These are phyloP conservation scores for Thelaira solivaga DNA, from an alignment of 2,888 invertebrate species.

Conservation along the genomic window DNA sequence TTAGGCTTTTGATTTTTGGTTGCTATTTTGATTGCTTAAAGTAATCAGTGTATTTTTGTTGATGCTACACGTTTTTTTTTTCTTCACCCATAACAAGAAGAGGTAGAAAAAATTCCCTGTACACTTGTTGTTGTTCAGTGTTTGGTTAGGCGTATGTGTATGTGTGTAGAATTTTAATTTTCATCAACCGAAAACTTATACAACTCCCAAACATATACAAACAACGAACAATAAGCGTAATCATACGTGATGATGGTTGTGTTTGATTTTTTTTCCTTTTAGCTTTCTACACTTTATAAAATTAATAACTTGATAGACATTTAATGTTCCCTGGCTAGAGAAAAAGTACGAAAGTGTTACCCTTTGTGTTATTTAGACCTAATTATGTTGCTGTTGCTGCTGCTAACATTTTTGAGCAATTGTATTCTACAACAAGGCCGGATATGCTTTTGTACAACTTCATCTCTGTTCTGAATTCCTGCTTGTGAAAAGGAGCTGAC, in stretches of 20 bases:
- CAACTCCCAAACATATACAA: conserved; percentile 68
- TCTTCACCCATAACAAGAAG: too few species aligned
- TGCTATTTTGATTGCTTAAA: conserved; percentile 73
- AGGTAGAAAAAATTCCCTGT: conserved; percentile 22
- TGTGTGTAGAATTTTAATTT: conserved; percentile 72
- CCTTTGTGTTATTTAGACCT: conserved; percentile 27
- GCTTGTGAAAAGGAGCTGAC: conserved; percentile 39
- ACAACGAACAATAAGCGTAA: conserved; percentile 75
- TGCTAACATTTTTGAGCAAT: conserved; percentile 13
- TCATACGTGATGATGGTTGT: conserved; percentile 71
- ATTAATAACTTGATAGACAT: conserved; percentile 73
- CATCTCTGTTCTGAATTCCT: conserved; percentile 31
- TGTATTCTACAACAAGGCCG: conserved; percentile 67
- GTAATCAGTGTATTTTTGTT: conserved; percentile 72
- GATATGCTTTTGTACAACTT: conserved; percentile 70
- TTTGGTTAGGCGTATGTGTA: not conserved
- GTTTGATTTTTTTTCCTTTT: conserved; percentile 62
- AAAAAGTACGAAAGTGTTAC: not conserved
- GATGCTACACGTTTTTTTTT: not conserved
- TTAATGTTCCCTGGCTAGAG: conserved; percentile 53
- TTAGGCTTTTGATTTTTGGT: conserved; percentile 50
- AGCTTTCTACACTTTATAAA: conserved; percentile 72
- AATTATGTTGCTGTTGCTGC: conserved; percentile 1
- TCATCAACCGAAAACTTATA: conserved; percentile 7
- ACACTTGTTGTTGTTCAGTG: not conserved